Percentiles rank a stretch among this genome's conserved stretches.
Evolutionary conservation across 2,888 invertebrate genomes (phyloP).

Genomic region (Hemaris fuciformis): DNA sequence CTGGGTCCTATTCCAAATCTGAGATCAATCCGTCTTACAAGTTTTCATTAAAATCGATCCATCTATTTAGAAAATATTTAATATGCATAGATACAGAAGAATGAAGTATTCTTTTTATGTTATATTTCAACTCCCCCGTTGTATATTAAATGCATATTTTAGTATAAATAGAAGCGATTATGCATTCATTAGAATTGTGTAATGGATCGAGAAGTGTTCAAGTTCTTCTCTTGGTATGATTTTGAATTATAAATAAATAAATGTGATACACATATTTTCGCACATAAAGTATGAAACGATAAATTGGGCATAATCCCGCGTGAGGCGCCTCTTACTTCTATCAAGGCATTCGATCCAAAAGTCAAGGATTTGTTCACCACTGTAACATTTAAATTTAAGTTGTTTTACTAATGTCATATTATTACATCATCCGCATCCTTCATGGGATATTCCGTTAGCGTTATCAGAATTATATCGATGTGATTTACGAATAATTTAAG

Average conservation of each 20-base stretch:
- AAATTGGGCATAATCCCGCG: neutral
- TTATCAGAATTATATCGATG: neutral
- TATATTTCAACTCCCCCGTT: no score
- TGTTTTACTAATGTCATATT: constrained; percentile 1
- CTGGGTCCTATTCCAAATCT: no score
- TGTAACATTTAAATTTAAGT: constrained; percentile 4
- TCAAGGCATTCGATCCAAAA: constrained; percentile 2
- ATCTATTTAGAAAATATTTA: no score
- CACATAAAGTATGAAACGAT: neutral
- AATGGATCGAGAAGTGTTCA: neutral
- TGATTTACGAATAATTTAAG: neutral
- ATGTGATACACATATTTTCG: neutral
- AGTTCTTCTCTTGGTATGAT: neutral
- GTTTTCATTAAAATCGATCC: no score
- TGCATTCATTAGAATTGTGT: neutral
- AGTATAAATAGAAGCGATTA: no score
- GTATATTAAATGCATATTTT: no score
- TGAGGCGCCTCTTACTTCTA: constrained; percentile 1
- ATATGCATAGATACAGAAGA: no score
- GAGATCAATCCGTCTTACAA: no score
- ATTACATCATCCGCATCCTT: neutral
- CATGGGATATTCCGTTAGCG: neutral
- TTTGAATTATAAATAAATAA: neutral
- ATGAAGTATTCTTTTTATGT: no score
- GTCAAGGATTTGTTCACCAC: constrained; percentile 1